phyloP scores from a whole-genome alignment of 1,140 invertebrate genomes.

The Pseudomyrmex pallidus region DNA sequence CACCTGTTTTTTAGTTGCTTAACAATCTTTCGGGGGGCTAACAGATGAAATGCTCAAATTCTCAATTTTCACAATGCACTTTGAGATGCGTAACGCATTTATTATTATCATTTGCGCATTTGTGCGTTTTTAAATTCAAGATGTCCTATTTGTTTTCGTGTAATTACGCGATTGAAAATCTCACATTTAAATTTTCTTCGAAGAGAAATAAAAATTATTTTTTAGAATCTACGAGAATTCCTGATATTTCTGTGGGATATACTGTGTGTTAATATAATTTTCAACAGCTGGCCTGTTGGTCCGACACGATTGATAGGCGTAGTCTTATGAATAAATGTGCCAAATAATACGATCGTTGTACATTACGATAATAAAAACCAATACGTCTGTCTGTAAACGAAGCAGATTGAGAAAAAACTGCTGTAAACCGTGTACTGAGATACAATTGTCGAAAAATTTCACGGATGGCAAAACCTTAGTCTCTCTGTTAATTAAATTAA shows the following conservation, averaged over 20 bases:
- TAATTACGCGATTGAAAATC: too few species aligned
- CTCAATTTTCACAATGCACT: too few species aligned
- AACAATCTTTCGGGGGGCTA: too few species aligned
- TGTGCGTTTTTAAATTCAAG: too few species aligned
- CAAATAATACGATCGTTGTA: slow-evolving; percentile 70
- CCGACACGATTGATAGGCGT: slow-evolving; percentile 35
- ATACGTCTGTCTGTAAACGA: background rate
- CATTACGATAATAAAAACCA: background rate
- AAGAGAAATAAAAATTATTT: background rate
- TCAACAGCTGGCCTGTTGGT: slow-evolving; percentile 51
- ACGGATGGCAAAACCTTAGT: background rate
- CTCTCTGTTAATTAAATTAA: too few species aligned
- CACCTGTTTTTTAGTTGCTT: too few species aligned
- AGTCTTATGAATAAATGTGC: slow-evolving; percentile 71
- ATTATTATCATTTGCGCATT: too few species aligned
- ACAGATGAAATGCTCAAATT: too few species aligned
- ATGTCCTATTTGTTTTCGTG: too few species aligned
- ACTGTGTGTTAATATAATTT: background rate
- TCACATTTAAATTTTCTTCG: background rate
- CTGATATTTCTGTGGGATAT: too few species aligned
- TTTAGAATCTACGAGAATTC: too few species aligned
- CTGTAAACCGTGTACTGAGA: background rate
- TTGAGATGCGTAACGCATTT: too few species aligned
- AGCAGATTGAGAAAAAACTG: background rate
- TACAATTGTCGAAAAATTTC: slow-evolving; percentile 3